These are phyloP conservation scores for Drosophila murphyi DNA, from an alignment of 1,140 invertebrate genomes.

Conservation along the genomic window DNA sequence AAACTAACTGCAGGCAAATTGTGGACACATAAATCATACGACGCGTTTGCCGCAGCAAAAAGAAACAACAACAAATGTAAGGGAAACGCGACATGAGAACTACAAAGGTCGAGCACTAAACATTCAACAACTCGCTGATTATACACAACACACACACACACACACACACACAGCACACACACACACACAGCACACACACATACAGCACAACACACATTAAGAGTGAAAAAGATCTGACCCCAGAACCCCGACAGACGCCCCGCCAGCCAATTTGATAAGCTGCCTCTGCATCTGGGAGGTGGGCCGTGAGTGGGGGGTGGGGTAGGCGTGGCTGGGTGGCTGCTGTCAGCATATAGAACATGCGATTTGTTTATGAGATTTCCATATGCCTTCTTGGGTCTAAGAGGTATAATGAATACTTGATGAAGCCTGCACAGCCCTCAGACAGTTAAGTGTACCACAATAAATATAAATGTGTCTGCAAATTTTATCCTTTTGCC, in stretches of 20 bases:
- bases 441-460: neutral
- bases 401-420: slow-evolving; percentile 36
- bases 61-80: neutral
- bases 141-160: slow-evolving; percentile 4
- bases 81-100: slow-evolving; percentile 2
- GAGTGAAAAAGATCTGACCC: slow-evolving; percentile 44
- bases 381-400: slow-evolving; percentile 37
- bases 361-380: slow-evolving; percentile 57
- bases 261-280: slow-evolving; percentile 34
- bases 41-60: slow-evolving; percentile 34
- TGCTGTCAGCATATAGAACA: slow-evolving; percentile 49
- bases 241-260: slow-evolving; percentile 2
- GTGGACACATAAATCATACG: slow-evolving; percentile 55
- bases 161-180: too few relatives aligned
- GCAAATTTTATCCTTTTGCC: slow-evolving; percentile 15
- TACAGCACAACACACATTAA: slow-evolving; percentile 12
- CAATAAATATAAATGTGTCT: slow-evolving; percentile 30
- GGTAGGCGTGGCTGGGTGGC: slow-evolving; percentile 5
- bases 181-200: too few relatives aligned
- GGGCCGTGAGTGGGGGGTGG: too few relatives aligned
- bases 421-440: slow-evolving; percentile 26
- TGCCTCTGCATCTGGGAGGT: neutral
- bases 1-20: slow-evolving; percentile 63
- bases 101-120: slow-evolving; percentile 33
- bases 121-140: slow-evolving; percentile 46